Percentiles rank a stretch among this genome's conserved stretches.
phyloP scores from a whole-genome alignment of 92 coral and sea anemone genomes.

The Zoanthus solanderi region DNA sequence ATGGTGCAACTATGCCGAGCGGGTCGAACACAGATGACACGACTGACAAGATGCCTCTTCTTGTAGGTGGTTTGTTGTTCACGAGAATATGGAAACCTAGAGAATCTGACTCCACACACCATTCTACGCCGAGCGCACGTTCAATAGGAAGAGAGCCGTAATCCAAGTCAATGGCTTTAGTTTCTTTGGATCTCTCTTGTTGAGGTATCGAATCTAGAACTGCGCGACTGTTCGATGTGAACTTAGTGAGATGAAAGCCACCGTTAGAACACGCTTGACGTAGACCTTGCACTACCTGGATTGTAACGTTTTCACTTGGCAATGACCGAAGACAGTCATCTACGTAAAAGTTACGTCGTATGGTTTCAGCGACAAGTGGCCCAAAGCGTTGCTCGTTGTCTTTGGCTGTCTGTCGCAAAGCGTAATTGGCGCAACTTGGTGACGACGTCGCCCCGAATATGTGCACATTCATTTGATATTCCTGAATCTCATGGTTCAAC shows the following conservation, averaged over 20 bases:
- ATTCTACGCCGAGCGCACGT: conserved; percentile 57
- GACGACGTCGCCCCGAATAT: conserved; percentile 67
- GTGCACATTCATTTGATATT: conserved; percentile 67
- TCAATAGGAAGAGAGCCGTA: neutral
- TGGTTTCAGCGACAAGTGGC: conserved; percentile 33
- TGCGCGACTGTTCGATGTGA: conserved; percentile 47
- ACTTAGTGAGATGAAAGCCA: conserved; percentile 59
- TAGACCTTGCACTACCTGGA: conserved; percentile 55
- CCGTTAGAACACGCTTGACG: conserved; percentile 50
- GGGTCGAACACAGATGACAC: conserved; percentile 70
- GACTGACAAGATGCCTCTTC: conserved; percentile 65
- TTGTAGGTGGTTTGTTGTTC: conserved; percentile 34
- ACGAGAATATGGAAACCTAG: neutral
- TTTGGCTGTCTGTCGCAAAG: conserved; percentile 51
- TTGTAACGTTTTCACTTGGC: conserved; percentile 49
- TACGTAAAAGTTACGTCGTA: conserved; percentile 58
- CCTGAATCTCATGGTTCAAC: conserved; percentile 37
- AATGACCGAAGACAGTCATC: conserved; percentile 61
- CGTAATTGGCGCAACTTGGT: conserved; percentile 66
- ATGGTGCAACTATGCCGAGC: conserved; percentile 69
- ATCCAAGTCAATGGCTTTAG: neutral
- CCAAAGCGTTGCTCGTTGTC: conserved; percentile 51
- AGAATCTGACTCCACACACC: neutral
- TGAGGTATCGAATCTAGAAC: conserved; percentile 59
- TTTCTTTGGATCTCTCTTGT: conserved; percentile 50